A percentile compares a stretch with the other conserved stretches of the same genome.
These are phyloP conservation scores for Dasyurus viverrinus DNA, from an alignment of 2,113 vertebrate genomes.

Conservation along the genomic window DNA sequence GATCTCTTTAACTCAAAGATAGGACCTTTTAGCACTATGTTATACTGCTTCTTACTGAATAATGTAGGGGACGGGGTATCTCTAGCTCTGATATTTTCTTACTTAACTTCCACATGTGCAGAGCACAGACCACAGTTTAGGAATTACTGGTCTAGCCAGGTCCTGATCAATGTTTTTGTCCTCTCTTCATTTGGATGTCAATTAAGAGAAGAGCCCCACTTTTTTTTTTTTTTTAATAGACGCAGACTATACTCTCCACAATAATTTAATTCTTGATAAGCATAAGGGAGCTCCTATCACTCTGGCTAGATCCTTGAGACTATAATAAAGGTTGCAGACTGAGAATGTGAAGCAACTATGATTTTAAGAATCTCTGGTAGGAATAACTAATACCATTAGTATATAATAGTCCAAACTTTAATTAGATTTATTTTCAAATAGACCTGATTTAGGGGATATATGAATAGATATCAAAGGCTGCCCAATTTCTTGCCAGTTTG, in stretches of 20 bases:
- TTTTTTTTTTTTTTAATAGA: background rate
- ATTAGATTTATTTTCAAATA: constrained; percentile 34
- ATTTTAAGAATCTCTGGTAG: background rate
- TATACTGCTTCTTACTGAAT: background rate
- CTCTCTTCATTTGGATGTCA: background rate
- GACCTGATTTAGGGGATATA: background rate
- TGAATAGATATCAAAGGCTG: constrained; percentile 39
- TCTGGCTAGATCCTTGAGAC: background rate
- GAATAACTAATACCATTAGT: background rate
- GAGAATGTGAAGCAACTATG: background rate
- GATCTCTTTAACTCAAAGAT: background rate
- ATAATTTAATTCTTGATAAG: background rate
- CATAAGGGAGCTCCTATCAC: background rate
- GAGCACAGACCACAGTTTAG: background rate
- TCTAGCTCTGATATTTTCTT: background rate
- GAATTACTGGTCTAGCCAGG: background rate
- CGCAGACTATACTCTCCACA: background rate
- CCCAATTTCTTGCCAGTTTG: background rate
- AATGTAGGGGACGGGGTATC: background rate
- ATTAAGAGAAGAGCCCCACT: background rate
- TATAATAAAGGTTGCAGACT: background rate
- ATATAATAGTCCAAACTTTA: background rate
- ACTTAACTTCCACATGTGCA: background rate
- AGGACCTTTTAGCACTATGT: background rate
- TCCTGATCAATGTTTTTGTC: background rate